Evolutionary conservation across 1,140 invertebrate species (phyloP), one percentile per base, ranked within the genome.

Genomic region (Drosophila auraria): DNA sequence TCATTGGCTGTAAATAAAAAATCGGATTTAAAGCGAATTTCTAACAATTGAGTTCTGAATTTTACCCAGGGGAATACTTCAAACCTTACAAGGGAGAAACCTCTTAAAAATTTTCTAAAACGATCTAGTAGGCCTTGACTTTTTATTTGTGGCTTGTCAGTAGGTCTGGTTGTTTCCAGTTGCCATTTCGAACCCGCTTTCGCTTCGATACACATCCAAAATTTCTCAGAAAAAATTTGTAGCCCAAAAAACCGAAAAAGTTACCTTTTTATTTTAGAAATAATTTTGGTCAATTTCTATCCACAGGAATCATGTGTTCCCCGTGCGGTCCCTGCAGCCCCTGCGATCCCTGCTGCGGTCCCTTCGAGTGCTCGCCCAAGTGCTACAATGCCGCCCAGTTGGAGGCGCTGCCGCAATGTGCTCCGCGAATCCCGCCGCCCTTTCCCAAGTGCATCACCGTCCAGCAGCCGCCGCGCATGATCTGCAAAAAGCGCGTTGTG

Each of bases 281-380:
- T 25, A 44, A 2, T 40, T 59, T 65, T 45, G 25, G 40, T 23
- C n/a, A 3, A 14, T 30, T 1, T 27, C 30, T 49, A 1, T 47
- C 3, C 14, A 68, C 14, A 1, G 11, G 9, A 25, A 76, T 49
- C 44, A 83, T 83, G 82, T 83, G 87, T 59, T 91, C 86, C 50
- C 84, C 87, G 27, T 91, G 87, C 56, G 82, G 86, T 57, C 86
- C 86, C 17, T 91, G 87, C 61, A 79, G 89, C 45, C 89, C 89
- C 30, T 92, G 90, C 42, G 89, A 91, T 75, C 90, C 90, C 6
- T 92, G 90, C 68, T 92, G 89, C 71, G 89, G 80, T 38, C 90
- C 90, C 1, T 92, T 91, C 51, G 90, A 91, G 78, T 91, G 91
- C 64, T 91, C 87, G 0, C 91, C 91, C 20, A 89, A 92, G 78